These are phyloP conservation scores for Chymomyza fuscimana DNA, from an alignment of 2,888 invertebrate genomes.

Conservation along the genomic window DNA sequence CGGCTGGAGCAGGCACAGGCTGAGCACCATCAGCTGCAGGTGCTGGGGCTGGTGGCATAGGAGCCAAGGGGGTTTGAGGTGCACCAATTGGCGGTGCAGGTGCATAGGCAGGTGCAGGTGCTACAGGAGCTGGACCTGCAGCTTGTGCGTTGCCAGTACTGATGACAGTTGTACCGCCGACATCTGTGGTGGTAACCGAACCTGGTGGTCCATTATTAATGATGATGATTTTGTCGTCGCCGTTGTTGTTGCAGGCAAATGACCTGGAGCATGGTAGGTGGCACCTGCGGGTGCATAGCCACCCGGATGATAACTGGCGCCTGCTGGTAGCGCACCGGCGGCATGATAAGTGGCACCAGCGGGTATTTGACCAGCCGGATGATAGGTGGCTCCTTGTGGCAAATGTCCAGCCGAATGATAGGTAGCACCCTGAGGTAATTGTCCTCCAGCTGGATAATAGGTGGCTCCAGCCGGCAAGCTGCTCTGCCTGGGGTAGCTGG, in stretches of 20 bases:
- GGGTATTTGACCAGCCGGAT: conserved; percentile 20
- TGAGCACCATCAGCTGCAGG: not conserved
- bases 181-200: conserved; percentile 71
- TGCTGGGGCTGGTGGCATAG: conserved; percentile 13
- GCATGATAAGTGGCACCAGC: conserved; percentile 34
- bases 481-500: conserved; percentile 66
- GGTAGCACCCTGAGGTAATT: conserved; percentile 65
- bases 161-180: conserved; percentile 73
- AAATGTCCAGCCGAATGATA: conserved; percentile 66
- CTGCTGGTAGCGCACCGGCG: conserved; percentile 42
- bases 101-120: conserved; percentile 14
- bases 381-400: conserved; percentile 66
- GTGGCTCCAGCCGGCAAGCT: conserved; percentile 46
- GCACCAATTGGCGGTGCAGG: conserved; percentile 2
- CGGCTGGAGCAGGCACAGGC: conserved; percentile 20
- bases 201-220: conserved; percentile 79
- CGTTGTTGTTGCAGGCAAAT: conserved; percentile 52
- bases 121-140: conserved; percentile 15
- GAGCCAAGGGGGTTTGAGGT: conserved; percentile 20
- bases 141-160: conserved; percentile 50
- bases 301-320: conserved; percentile 54
- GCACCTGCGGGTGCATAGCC: conserved; percentile 48
- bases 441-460: conserved; percentile 48
- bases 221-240: conserved; percentile 77
- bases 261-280: conserved; percentile 55